A percentile compares a stretch with the other conserved stretches of the same genome.
Conservation (phyloP, 2,797 vertebrate species). For the Anguilla anguilla region DNA sequence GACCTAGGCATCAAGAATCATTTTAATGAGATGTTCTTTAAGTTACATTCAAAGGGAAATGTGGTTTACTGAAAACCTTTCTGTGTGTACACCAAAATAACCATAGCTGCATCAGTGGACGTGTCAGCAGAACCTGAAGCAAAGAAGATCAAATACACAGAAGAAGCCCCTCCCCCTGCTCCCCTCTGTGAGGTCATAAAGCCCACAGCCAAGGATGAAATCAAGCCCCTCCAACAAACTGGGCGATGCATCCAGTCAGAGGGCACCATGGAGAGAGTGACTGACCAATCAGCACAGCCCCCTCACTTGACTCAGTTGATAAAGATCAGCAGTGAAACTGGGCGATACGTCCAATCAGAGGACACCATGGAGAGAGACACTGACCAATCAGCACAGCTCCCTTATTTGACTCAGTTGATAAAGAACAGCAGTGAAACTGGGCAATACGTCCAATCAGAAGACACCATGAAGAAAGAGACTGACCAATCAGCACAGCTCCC, state of each 20-base stretch:
- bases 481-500: slow-evolving; percentile 70
- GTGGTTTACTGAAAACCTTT: slow-evolving; percentile 75
- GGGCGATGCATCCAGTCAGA: slow-evolving; percentile 77
- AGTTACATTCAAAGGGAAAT: slow-evolving; percentile 43
- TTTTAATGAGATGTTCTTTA: slow-evolving; percentile 18
- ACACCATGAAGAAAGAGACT: slow-evolving; percentile 71
- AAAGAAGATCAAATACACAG: slow-evolving; percentile 70
- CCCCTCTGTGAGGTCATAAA: slow-evolving; percentile 84
- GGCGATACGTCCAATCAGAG: slow-evolving; percentile 75
- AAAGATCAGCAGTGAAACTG: slow-evolving; percentile 48
- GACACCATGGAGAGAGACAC: slow-evolving; percentile 73
- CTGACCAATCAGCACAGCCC: slow-evolving; percentile 70
- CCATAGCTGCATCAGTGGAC: slow-evolving; percentile 70
- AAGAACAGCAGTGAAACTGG: slow-evolving; percentile 55
- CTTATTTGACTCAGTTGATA: slow-evolving; percentile 50
- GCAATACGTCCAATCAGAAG: slow-evolving; percentile 76
- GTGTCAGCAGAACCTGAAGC: slow-evolving; percentile 68
- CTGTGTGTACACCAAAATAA: slow-evolving; percentile 79
- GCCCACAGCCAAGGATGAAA: slow-evolving; percentile 67
- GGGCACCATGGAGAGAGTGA: slow-evolving; percentile 72
- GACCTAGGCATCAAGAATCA: slow-evolving; percentile 14
- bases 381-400: slow-evolving; percentile 71
- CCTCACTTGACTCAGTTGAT: slow-evolving; percentile 53
- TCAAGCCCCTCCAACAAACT: slow-evolving; percentile 66
- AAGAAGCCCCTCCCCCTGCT: slow-evolving; percentile 76